Conservation (phyloP, 2,797 vertebrate genomes). For the Anguilla marmorata region DNA sequence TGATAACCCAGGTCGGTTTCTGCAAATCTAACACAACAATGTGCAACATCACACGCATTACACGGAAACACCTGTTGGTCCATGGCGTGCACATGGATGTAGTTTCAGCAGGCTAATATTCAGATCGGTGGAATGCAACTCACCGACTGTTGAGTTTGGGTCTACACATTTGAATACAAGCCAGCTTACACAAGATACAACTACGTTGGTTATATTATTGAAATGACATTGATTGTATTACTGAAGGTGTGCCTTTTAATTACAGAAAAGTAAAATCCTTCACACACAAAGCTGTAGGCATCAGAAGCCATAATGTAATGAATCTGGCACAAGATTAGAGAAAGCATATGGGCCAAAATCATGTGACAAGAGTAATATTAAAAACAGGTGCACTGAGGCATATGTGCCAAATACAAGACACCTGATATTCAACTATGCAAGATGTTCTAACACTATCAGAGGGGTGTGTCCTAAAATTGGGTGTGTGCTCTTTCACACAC, state of each 20-base stretch:
- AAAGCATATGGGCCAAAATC: conserved; percentile 13
- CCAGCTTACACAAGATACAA: not conserved
- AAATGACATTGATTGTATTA: not conserved
- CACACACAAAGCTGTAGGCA: conserved; percentile 28
- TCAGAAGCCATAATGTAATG: conserved; percentile 38
- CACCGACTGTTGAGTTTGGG: conserved; percentile 22
- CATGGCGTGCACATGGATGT: conserved; percentile 15
- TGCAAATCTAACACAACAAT: not conserved
- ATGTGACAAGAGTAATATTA: conserved; percentile 13
- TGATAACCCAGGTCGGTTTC: not conserved
- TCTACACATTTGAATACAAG: not conserved
- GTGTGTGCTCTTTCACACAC: not conserved
- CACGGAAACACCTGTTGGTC: not conserved
- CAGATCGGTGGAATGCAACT: conserved; percentile 35
- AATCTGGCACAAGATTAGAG: conserved; percentile 35
- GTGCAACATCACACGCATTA: not conserved
- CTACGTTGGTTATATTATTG: not conserved
- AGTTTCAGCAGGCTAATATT: conserved; percentile 23
- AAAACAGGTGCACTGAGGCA: not conserved
- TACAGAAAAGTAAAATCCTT: conserved; percentile 28
- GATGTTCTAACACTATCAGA: not conserved
- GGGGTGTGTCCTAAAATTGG: conserved; percentile 2
- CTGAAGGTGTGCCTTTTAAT: conserved; percentile 39
- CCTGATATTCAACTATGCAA: conserved; percentile 8
- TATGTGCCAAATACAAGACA: conserved; percentile 4